phyloP scores from a whole-genome alignment of 2,888 invertebrate genomes.

The Trachelus iudaicus region DNA sequence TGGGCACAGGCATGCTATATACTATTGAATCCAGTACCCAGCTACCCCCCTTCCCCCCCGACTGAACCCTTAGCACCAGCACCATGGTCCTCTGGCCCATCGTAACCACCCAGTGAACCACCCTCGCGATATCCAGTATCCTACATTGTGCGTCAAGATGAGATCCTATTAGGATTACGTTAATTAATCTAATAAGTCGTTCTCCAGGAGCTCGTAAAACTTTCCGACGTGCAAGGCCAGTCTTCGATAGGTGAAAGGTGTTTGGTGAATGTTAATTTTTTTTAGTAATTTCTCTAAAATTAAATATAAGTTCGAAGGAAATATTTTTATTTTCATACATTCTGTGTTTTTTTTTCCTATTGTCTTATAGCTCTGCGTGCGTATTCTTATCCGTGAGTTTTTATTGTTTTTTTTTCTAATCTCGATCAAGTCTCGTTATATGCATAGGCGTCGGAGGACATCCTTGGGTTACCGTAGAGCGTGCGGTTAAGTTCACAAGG shows the following conservation, averaged over 20 bases:
- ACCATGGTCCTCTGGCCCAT: conserved; percentile 1
- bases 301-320: too few species aligned
- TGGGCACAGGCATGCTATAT: conserved; percentile 33
- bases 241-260: background rate
- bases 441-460: background rate
- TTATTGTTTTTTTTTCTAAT: background rate
- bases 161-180: conserved; percentile 62
- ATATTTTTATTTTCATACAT: background rate
- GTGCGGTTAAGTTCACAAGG: conserved; percentile 48
- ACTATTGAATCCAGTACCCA: conserved; percentile 31
- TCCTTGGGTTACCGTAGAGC: background rate
- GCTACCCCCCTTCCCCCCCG: background rate
- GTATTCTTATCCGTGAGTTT: background rate
- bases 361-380: background rate
- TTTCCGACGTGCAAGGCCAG: background rate
- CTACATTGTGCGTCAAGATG: conserved; percentile 60
- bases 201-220: conserved; percentile 10
- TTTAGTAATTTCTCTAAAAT: background rate
- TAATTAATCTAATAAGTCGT: conserved; percentile 58
- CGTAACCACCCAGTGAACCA: conserved; percentile 42
- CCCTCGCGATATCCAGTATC: conserved; percentile 49
- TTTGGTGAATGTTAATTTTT: background rate
- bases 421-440: background rate
- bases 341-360: background rate
- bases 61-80: background rate